These are phyloP conservation scores for Spilogale gracilis DNA, from an alignment of 2,113 vertebrate genomes.

Conservation along the genomic window DNA sequence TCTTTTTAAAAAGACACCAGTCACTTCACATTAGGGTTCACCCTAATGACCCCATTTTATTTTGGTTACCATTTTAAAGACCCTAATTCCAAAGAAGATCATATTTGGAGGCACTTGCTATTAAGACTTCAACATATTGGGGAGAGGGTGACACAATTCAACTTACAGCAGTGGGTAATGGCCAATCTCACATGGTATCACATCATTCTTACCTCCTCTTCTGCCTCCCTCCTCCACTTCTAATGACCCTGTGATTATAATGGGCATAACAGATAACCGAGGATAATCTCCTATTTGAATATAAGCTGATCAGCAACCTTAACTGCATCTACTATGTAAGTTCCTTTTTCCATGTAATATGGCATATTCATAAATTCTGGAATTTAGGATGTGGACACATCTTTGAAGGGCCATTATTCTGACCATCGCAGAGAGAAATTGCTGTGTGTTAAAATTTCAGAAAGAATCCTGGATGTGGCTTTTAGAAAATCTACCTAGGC, in stretches of 20 bases:
- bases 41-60: not conserved
- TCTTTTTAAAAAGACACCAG: not conserved
- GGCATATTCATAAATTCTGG: not conserved
- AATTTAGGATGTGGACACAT: not conserved
- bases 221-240: not conserved
- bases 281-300: not conserved
- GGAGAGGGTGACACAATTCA: not conserved
- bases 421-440: not conserved
- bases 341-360: not conserved
- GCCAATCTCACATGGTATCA: not conserved
- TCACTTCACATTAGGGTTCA: not conserved
- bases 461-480: not conserved
- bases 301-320: not conserved
- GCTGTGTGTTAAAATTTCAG: not conserved
- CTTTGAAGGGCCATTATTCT: not conserved
- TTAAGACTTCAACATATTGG: not conserved
- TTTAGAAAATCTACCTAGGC: not conserved
- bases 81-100: not conserved
- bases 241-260: not conserved
- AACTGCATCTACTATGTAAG: not conserved
- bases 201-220: not conserved
- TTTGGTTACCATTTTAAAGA: not conserved
- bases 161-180: not conserved
- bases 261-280: not conserved
- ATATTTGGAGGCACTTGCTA: not conserved